A percentile compares a stretch with the other conserved stretches of the same genome.
phyloP scores from a whole-genome alignment of 2,113 vertebrate genomes.

The Phrynosoma platyrhinos region DNA sequence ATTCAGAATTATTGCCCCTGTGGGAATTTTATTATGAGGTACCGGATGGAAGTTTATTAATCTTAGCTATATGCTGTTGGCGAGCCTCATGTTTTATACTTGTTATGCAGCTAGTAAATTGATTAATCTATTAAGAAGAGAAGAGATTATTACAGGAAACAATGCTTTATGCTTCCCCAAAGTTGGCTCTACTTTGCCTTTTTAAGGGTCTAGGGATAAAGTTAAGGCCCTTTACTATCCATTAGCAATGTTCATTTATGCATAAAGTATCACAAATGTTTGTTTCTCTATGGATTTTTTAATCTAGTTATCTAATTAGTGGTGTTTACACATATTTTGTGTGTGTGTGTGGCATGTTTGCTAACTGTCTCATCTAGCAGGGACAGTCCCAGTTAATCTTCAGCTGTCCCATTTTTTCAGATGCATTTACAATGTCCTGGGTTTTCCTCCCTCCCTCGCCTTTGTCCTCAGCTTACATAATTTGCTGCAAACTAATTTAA shows the following conservation, averaged over 20 bases:
- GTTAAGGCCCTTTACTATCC: not conserved
- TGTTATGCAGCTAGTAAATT: not conserved
- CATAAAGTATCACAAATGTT: not conserved
- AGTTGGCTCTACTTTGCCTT: not conserved
- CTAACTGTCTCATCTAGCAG: no score
- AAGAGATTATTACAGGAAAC: not conserved
- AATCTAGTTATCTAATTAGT: not conserved
- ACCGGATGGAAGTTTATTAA: not conserved
- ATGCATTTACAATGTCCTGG: no score
- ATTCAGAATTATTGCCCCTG: not conserved
- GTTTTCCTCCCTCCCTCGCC: no score
- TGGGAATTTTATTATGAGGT: not conserved
- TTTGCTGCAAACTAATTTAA: no score
- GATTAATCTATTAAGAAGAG: not conserved
- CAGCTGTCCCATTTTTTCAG: no score
- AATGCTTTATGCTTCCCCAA: not conserved
- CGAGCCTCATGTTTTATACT: not conserved
- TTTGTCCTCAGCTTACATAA: no score
- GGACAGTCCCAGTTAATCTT: no score
- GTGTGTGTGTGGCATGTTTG: no score
- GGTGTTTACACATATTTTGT: not conserved
- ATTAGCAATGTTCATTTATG: not conserved
- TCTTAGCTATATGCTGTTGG: not conserved
- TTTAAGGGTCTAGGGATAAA: not conserved
- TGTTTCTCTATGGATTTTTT: not conserved